Base-by-base conservation (phyloP, 64 coral and sea anemone species). In the Porites lutea region DNA sequence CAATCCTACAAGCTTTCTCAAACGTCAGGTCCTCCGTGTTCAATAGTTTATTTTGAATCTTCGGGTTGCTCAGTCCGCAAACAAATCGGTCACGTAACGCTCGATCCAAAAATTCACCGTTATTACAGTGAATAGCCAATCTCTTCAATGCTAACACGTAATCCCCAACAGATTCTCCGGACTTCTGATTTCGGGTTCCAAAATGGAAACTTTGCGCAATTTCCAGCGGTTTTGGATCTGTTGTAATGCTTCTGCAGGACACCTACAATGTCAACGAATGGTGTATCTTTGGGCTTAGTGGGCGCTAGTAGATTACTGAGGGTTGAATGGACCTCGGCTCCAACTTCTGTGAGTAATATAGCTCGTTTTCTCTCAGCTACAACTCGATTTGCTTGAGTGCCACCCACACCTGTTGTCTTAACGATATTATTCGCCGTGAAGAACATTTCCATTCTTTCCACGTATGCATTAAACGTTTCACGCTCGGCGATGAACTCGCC, bases 31-130 rank as follows among this genome's bases (percentile, higher is more conserved):
- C 72, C 57, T 90, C 88, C 14, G 88, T 95, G 79, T 95, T 95
- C 66, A 95, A 60, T 71, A 95, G 65, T 65, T 95, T 95, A 19
- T 90, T 95, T 57, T 87, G 88, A 3, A 95, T 95, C 75, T 95
- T 95, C 7, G 73, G 46, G 71, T 70, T 89, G 27, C 1, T 37
- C 27, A 37, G 59, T 37, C 86, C 92, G 89, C 87, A 94, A 5
- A 83, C 92, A 22, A 89, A 89, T 43, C 87, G 78, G 87, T 94
- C 86, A 57, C 71, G 75, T 84, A 83, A 22, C 12, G 87, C 83
- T 44, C 83, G 83, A n/a, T 86, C 48, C 55, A 88, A 82, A 15
- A 72, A 93, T 51, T 88, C 74, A 50, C 84, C 74, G 15, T 93
- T 88, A 72, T 60, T 93, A 72, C 91, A 93, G 15, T 93, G 91